Evolutionary conservation across 2,888 invertebrate species (phyloP).

Genomic region (Dryococelus australis): DNA sequence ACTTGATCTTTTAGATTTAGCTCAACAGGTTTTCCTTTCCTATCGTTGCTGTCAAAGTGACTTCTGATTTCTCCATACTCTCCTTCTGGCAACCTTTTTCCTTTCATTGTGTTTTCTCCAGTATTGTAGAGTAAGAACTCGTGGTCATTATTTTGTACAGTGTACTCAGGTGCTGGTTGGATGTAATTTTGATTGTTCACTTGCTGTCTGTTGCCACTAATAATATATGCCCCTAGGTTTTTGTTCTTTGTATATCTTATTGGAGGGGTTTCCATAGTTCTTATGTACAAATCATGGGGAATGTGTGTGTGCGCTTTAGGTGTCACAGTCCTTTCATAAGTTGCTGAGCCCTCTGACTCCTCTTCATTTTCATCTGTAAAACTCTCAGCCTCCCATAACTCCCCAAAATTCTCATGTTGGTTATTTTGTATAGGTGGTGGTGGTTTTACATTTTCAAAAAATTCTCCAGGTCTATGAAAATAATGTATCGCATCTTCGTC

Average conservation of each 20-base stretch:
- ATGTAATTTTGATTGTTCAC: neutral
- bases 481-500: neutral
- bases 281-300: neutral
- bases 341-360: neutral
- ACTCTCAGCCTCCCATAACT: constrained; percentile 8
- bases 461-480: neutral
- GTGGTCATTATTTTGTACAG: neutral
- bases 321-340: neutral
- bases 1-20: neutral
- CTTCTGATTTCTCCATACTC: neutral
- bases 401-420: neutral
- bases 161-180: neutral
- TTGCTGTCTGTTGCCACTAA: neutral
- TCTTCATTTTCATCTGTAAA: neutral
- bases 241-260: neutral
- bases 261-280: neutral
- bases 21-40: neutral
- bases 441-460: neutral
- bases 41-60: neutral
- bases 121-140: neutral
- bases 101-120: neutral
- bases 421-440: neutral
- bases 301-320: neutral
- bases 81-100: neutral
- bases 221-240: neutral